A percentile compares a stretch with the other conserved stretches of the same genome.
Conservation (phyloP, 2,113 vertebrate species). For the Macquaria australasica region DNA sequence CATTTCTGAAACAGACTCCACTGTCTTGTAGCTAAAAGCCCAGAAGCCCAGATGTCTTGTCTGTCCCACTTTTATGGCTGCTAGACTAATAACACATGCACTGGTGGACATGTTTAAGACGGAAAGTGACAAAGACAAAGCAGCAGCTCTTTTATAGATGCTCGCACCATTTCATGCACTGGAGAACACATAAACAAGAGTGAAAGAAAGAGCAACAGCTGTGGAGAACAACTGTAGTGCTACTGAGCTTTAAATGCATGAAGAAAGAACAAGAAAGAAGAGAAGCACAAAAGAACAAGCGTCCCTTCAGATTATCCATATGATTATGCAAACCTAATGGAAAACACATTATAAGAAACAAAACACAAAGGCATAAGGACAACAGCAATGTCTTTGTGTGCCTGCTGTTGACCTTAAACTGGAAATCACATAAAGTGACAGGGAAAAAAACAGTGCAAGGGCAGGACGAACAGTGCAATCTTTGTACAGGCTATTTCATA, state of each 20-base stretch:
- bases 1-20: constrained; percentile 16
- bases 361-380: not conserved
- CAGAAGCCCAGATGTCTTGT: constrained; percentile 34
- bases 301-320: constrained; percentile 6
- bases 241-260: constrained; percentile 1
- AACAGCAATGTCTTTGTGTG: constrained; percentile 52
- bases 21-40: not conserved
- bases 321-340: constrained; percentile 20
- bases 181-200: constrained; percentile 19
- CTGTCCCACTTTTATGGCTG: constrained; percentile 9
- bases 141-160: constrained; percentile 28
- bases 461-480: constrained; percentile 36
- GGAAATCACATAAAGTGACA: constrained; percentile 51
- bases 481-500: constrained; percentile 42
- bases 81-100: constrained; percentile 21
- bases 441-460: too few species aligned
- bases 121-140: constrained; percentile 37
- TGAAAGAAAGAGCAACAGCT: constrained; percentile 29
- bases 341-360: constrained; percentile 37
- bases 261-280: not conserved
- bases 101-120: constrained; percentile 40
- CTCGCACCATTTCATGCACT: constrained; percentile 2
- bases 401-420: constrained; percentile 25
- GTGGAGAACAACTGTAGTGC: not conserved
- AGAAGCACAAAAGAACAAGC: constrained; percentile 9